A percentile compares a stretch with the other conserved stretches of the same genome.
phyloP scores from a whole-genome alignment of 2,888 invertebrate species.

The Agrypnus murinus region DNA sequence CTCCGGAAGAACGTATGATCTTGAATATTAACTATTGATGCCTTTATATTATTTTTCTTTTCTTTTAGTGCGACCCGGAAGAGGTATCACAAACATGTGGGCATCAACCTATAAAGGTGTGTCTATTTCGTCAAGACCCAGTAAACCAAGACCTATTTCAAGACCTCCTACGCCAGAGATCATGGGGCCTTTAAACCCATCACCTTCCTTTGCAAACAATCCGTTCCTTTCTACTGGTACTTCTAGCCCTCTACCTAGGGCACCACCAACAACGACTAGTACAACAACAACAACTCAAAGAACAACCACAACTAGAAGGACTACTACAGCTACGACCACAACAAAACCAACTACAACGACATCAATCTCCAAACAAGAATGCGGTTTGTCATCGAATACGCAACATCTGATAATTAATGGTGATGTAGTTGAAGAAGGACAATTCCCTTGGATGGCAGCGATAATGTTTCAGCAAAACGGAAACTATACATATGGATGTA shows the following conservation, averaged over 20 bases:
- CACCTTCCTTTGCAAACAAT: too few relatives aligned
- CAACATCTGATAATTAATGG: constrained; percentile 32
- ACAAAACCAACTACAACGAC: neutral
- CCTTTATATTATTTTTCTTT: too few relatives aligned
- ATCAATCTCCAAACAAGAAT: too few relatives aligned
- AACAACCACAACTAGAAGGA: neutral
- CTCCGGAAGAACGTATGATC: constrained; percentile 35
- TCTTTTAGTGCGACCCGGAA: constrained; percentile 41
- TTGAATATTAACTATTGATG: too few relatives aligned
- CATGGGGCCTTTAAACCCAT: too few relatives aligned
- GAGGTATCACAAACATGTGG: constrained; percentile 37
- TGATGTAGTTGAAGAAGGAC: constrained; percentile 22
- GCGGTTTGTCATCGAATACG: neutral
- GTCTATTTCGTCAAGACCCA: too few relatives aligned
- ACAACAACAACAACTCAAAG: neutral
- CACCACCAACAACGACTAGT: neutral
- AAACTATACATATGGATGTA: constrained; percentile 39
- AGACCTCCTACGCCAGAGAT: neutral
- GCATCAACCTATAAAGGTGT: constrained; percentile 12
- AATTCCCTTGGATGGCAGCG: constrained; percentile 47
- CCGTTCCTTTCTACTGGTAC: too few relatives aligned
- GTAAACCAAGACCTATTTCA: too few relatives aligned
- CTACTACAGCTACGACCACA: neutral
- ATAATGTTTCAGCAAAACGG: constrained; percentile 29
- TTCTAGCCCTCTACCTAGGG: too few relatives aligned